A percentile compares a stretch with the other conserved stretches of the same genome.
phyloP scores from a whole-genome alignment of 2,888 invertebrate genomes.

The Philonicus albiceps region DNA sequence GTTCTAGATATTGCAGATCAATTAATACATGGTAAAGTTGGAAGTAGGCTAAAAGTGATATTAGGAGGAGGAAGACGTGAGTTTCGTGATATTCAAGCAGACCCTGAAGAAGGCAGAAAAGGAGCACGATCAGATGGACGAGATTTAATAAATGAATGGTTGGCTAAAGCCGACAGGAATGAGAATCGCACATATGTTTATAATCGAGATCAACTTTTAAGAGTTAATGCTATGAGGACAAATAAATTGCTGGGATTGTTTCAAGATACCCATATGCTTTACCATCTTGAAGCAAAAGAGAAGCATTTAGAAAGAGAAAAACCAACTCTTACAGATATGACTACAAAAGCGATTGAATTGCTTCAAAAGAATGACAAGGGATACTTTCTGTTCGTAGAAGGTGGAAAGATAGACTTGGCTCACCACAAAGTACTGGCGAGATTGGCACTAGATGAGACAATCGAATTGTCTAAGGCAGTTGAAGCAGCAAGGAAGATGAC shows the following conservation, averaged over 20 bases:
- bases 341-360: constrained; percentile 76
- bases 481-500: constrained; percentile 70
- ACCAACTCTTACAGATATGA: constrained; percentile 84
- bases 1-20: constrained; percentile 79
- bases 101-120: constrained; percentile 64
- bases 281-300: constrained; percentile 68
- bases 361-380: constrained; percentile 73
- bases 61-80: constrained; percentile 78
- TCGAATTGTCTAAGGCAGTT: constrained; percentile 79
- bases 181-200: constrained; percentile 63
- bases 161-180: constrained; percentile 63
- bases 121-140: constrained; percentile 69
- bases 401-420: constrained; percentile 63
- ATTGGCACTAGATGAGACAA: constrained; percentile 61
- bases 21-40: constrained; percentile 71
- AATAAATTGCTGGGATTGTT: constrained; percentile 75
- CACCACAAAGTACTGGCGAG: constrained; percentile 59
- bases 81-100: constrained; percentile 67
- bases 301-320: constrained; percentile 60
- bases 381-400: constrained; percentile 81
- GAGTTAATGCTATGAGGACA: constrained; percentile 61
- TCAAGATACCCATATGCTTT: constrained; percentile 72
- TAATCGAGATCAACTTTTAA: constrained; percentile 64
- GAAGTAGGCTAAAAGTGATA: constrained; percentile 75
- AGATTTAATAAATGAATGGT: constrained; percentile 74